Percentiles rank a stretch among this genome's conserved stretches.
Evolutionary conservation across 2,113 vertebrate genomes (phyloP).

Genomic region (Hyperoodon ampullatus): DNA sequence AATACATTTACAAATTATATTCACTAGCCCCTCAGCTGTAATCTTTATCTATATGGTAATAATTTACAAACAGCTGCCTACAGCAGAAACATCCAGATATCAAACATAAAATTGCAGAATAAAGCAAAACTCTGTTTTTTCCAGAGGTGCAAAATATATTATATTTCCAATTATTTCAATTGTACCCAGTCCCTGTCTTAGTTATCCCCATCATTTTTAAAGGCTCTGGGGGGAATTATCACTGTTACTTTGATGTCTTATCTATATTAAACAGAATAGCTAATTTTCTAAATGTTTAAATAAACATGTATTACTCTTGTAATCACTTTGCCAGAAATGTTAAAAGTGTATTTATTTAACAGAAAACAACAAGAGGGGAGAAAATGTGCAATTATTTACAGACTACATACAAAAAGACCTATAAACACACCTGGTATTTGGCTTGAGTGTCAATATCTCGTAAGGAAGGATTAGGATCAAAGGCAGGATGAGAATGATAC

Average conservation of each 20-base stretch:
- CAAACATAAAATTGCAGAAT: slow-evolving; percentile 30
- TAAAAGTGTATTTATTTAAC: neutral
- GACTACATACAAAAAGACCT: neutral
- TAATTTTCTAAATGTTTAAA: slow-evolving; percentile 37
- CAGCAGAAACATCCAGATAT: slow-evolving; percentile 6
- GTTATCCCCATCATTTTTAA: neutral
- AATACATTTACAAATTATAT: slow-evolving; percentile 43
- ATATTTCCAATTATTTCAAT: slow-evolving; percentile 26
- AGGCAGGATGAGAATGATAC: slow-evolving; percentile 98
- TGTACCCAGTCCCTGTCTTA: neutral
- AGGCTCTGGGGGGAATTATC: neutral
- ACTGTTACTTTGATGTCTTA: neutral
- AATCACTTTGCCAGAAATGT: neutral
- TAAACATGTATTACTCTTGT: neutral
- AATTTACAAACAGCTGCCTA: slow-evolving; percentile 52
- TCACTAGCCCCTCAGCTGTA: neutral
- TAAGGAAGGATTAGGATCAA: slow-evolving; percentile 96
- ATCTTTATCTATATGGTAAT: slow-evolving; percentile 6
- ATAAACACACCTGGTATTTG: slow-evolving; percentile 93
- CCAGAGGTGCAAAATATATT: slow-evolving; percentile 18
- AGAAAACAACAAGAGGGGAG: neutral
- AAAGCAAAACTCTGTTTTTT: slow-evolving; percentile 29
- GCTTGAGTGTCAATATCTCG: slow-evolving; percentile 97
- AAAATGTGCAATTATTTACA: neutral
- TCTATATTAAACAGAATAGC: neutral